phyloP scores from a whole-genome alignment of 1,140 invertebrate genomes.

The Teleogryllus occipitalis region DNA sequence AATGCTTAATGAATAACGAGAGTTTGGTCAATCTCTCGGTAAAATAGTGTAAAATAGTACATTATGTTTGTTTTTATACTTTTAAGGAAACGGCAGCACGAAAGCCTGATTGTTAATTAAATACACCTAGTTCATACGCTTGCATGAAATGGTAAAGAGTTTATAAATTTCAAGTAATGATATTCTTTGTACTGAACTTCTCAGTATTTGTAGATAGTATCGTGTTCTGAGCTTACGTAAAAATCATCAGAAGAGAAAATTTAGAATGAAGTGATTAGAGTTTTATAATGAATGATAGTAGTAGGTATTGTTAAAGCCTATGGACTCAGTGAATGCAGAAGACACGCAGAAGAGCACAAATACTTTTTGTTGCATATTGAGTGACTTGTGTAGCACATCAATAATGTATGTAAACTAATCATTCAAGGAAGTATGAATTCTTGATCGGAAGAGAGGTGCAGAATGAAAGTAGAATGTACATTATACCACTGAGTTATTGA shows the following conservation, averaged over 20 bases:
- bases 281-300: neutral
- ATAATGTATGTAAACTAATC: neutral
- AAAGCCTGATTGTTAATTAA: neutral
- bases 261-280: neutral
- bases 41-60: too few relatives aligned
- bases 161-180: neutral
- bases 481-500: neutral
- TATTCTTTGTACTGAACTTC: neutral
- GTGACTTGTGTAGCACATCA: neutral
- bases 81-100: neutral
- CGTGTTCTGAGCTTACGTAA: neutral
- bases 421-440: neutral
- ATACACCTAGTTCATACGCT: neutral
- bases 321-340: neutral
- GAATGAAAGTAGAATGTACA: neutral
- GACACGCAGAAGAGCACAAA: neutral
- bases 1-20: neutral
- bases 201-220: neutral
- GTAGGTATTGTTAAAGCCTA: neutral
- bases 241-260: neutral
- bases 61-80: neutral
- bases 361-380: neutral
- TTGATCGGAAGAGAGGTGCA: neutral
- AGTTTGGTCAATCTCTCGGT: neutral
- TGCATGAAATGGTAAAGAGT: neutral